Evolutionary conservation across 1,140 invertebrate genomes (phyloP), one percentile per base, ranked within the genome.

Genomic region (Fopius arisanus): DNA sequence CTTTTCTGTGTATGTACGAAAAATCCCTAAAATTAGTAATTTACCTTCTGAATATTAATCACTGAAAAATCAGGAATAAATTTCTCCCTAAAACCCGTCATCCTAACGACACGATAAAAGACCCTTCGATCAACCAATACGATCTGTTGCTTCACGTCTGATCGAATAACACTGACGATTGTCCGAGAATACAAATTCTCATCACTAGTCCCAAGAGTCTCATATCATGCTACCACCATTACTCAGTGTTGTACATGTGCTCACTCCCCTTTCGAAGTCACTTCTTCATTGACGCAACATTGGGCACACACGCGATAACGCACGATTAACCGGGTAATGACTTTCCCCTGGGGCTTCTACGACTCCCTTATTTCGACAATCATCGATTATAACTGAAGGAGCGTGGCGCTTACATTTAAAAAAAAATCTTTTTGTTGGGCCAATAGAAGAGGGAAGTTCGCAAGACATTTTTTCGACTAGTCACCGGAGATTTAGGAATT

Each of bases 321-420:
- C 86, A 86, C 85, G 87, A 88, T 88, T 87, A 88, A 86, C 81
- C 78, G 78, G 80, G 85, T 88, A 88, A 88, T 88, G 86, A 88
- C 84, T 84, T 81, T 83, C 78, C 78, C 79, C 75, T 62, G 37
- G 19, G 48, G 69, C 43, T 19, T n/a, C 31, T 69, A 31, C 62
- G 51, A 54, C 43, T 62, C 31, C 71, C 41, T 62, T 41, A 12
- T 43, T 54, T 26, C 19, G 67, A 65, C 67, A 40, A 48, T 41
- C 67, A 31, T 48, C 67, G 43, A 69, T 67, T 69, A 69, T 69
- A 69, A 69, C 67, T 31, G 43, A 28, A 48, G 23, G 19, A 54
- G 43, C 41, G 66, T 68, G 37, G 16, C 66, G n/a, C 43, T 21
- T 16, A 29, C 23, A 14, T 69, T n/a, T n/a, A n/a, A n/a, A 29